Conservation (phyloP, 2,888 invertebrate species). For the Drosophila cognata region DNA sequence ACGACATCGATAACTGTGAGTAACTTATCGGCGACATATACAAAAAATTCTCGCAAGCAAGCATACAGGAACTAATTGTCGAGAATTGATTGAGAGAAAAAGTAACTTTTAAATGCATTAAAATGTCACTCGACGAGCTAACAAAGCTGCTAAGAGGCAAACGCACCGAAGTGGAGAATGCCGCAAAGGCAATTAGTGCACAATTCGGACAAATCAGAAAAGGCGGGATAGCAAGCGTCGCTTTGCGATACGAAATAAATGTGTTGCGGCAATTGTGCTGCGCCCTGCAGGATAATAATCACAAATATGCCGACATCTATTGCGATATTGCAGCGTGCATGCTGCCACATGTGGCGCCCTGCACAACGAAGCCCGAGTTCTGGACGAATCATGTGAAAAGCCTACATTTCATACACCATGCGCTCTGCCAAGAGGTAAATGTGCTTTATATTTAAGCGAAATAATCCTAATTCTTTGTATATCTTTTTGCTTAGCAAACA, state of each 20-base stretch:
- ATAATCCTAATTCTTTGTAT: not conserved
- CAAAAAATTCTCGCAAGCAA: slow-evolving; percentile 31
- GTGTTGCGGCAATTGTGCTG: slow-evolving; percentile 62
- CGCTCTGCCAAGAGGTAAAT: slow-evolving; percentile 63
- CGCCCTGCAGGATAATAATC: slow-evolving; percentile 50
- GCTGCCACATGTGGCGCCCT: slow-evolving; percentile 59
- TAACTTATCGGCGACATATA: slow-evolving; percentile 58
- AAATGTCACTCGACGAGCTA: slow-evolving; percentile 56
- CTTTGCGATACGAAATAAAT: slow-evolving; percentile 47
- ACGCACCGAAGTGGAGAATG: slow-evolving; percentile 42
- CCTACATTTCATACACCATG: slow-evolving; percentile 70
- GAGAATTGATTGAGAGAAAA: not conserved
- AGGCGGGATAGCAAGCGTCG: slow-evolving; percentile 50
- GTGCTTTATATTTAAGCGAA: not conserved
- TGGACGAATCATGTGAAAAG: slow-evolving; percentile 69
- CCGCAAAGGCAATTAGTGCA: slow-evolving; percentile 18
- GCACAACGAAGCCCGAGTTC: slow-evolving; percentile 38
- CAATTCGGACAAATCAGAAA: slow-evolving; percentile 39
- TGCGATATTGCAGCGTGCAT: slow-evolving; percentile 63
- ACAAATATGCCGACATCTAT: slow-evolving; percentile 66
- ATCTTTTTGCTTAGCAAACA: slow-evolving; percentile 50
- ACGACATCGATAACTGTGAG: slow-evolving; percentile 22
- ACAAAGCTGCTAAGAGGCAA: slow-evolving; percentile 52
- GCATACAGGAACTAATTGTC: not conserved
- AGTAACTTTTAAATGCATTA: slow-evolving; percentile 12